These are phyloP conservation scores for Eurois occulta DNA, from an alignment of 2,888 invertebrate species.

Conservation along the genomic window DNA sequence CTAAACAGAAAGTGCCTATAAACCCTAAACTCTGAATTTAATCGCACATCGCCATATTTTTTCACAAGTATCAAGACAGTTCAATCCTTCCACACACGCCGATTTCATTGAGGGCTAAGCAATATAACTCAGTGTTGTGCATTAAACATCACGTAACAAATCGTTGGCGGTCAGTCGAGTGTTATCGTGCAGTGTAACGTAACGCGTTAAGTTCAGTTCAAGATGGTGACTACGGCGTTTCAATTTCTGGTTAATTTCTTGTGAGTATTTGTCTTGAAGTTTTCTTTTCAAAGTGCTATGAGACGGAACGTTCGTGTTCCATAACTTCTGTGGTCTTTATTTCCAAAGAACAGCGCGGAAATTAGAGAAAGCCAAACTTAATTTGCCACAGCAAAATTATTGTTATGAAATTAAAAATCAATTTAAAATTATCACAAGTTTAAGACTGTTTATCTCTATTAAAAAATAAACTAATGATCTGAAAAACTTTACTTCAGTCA, in stretches of 20 bases:
- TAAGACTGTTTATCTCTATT: not conserved
- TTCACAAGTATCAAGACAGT: slow-evolving; percentile 42
- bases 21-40: no score
- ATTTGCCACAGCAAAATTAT: not conserved
- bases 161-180: slow-evolving; percentile 52
- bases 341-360: not conserved
- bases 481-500: no score
- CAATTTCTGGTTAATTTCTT: slow-evolving; percentile 49
- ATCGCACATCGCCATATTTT: no score
- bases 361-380: not conserved
- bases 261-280: slow-evolving; percentile 44
- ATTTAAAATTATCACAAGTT: not conserved
- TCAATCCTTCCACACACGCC: not conserved
- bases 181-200: slow-evolving; percentile 35
- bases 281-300: not conserved
- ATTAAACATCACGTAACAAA: slow-evolving; percentile 55
- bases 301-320: not conserved
- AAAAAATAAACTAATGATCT: not conserved
- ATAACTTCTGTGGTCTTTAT: not conserved
- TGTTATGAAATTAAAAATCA: not conserved
- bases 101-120: slow-evolving; percentile 54
- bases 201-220: slow-evolving; percentile 21
- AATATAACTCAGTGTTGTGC: slow-evolving; percentile 51
- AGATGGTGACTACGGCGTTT: slow-evolving; percentile 34
- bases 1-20: no score